Conservation (phyloP, 2,888 invertebrate genomes). For the Harpagoxenus sublaevis region DNA sequence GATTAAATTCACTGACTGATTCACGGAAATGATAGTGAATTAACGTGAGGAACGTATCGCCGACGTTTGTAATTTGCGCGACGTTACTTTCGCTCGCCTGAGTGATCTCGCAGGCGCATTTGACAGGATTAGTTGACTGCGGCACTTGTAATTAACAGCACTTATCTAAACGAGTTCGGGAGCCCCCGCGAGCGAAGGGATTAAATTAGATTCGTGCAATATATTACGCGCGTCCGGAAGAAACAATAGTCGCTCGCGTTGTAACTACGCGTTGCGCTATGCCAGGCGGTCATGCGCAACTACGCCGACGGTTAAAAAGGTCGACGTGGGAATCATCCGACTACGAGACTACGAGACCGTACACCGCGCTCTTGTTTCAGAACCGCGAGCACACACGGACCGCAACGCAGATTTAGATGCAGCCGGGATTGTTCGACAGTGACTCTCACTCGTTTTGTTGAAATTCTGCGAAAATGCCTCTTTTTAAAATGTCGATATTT, state of each 20-base stretch:
- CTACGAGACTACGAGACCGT: slow-evolving; percentile 7
- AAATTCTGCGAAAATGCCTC: not conserved
- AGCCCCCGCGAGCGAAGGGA: slow-evolving; percentile 10
- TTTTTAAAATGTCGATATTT: not conserved
- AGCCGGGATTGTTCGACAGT: slow-evolving; percentile 18
- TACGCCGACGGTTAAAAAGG: slow-evolving; percentile 38
- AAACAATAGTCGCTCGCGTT: slow-evolving; percentile 40
- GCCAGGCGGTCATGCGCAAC: slow-evolving; percentile 34
- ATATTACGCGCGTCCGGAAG: slow-evolving; percentile 51
- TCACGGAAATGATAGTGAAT: not conserved
- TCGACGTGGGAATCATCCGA: slow-evolving; percentile 32
- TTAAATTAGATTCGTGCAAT: slow-evolving; percentile 56
- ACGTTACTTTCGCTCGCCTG: slow-evolving; percentile 2
- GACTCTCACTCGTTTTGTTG: slow-evolving; percentile 12
- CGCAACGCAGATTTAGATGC: slow-evolving; percentile 37
- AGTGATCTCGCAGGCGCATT: slow-evolving; percentile 44
- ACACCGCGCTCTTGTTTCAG: slow-evolving; percentile 32
- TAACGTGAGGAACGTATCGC: slow-evolving; percentile 25
- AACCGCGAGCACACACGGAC: not conserved
- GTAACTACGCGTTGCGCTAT: slow-evolving; percentile 11
- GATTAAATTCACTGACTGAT: not conserved
- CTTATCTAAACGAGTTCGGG: slow-evolving; percentile 52
- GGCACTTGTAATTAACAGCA: slow-evolving; percentile 57
- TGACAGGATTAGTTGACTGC: slow-evolving; percentile 52
- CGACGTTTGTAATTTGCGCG: slow-evolving; percentile 43